Evolutionary conservation across 1,140 invertebrate genomes (phyloP).

Genomic region (Bombus superbus): DNA sequence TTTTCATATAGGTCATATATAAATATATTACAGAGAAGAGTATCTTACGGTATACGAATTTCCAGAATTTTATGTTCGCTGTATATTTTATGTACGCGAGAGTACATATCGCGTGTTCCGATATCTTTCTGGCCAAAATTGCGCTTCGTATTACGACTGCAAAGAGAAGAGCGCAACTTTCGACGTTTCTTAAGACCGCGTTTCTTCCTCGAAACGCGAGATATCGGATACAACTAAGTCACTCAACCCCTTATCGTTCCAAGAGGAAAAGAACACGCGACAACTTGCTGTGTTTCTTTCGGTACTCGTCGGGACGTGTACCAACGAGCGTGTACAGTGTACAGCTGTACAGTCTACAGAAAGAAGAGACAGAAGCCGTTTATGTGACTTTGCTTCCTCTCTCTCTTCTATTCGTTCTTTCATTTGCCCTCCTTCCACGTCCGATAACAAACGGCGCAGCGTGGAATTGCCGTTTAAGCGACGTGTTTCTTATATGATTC

Average conservation of each 20-base stretch:
- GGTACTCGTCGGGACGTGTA: not conserved
- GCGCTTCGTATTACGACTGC: not conserved
- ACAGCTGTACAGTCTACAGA: not conserved
- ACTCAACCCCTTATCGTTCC: not conserved
- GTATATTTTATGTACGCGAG: not conserved
- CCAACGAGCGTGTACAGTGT: not conserved
- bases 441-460: slow-evolving; percentile 51
- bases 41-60: not conserved
- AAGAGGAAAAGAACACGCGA: not conserved
- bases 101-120: not conserved
- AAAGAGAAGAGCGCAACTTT: not conserved
- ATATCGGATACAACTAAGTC: slow-evolving; percentile 10
- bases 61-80: not conserved
- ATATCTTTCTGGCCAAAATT: not conserved
- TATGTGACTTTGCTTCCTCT: slow-evolving; percentile 5
- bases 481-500: slow-evolving; percentile 65
- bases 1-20: not conserved
- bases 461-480: slow-evolving; percentile 68
- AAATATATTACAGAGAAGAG: not conserved
- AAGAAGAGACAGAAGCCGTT: slow-evolving; percentile 7
- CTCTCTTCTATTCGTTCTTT: not conserved
- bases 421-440: slow-evolving; percentile 1
- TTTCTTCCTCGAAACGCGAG: not conserved
- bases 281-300: not conserved
- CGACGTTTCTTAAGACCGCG: not conserved